Evolutionary conservation across 92 coral and sea anemone genomes (phyloP), one percentile per base, ranked within the genome.

Genomic region (Palythoa heliodiscus): DNA sequence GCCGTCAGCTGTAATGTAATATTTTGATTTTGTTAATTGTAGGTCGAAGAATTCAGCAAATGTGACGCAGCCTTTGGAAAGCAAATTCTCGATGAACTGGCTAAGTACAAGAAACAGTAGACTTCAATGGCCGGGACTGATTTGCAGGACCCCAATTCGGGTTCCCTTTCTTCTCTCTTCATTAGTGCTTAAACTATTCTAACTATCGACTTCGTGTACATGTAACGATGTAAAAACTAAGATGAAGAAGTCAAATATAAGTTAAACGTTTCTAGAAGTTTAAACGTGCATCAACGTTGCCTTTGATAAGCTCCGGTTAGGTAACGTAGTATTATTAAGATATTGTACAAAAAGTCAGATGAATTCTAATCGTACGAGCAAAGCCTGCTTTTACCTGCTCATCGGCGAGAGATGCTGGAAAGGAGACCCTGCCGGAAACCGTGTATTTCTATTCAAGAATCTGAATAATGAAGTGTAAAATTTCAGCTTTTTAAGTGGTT

Each of bases 1-100:
- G 22, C 20, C 24, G 1, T 11, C 0, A 3, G 1, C 10, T 22
- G 15, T 20, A 39, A 22, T 29, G 66, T 1, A 43, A 63, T 5
- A 61, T 40, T 63, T 40, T 40, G 35, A 22, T 29, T 20, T 16
- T 58, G 57, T 79, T 38, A 19, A 68, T 63, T 86, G 4, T 53
- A 96, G 98, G 89, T 96, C 88, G 79, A 68, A 35, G 93, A 96
- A 70, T 94, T 96, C 84, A 83, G 75, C 24, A 92, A 94, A 76
- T 95, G 92, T 40, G 91, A 92, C 70, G 89, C 98, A 15, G 95
- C 93, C 63, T 94, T 87, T 91, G 98, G 98, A 25, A 88, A 89
- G 5, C 74, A 90, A 73, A 70, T 96, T 80, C 91, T 90, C 4
- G 87, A 87, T 39, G 98, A 88, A 25, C 85, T 96, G 87, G 92